These are phyloP conservation scores for Rostratula benghalensis DNA, from an alignment of 2,113 vertebrate genomes.

Conservation along the genomic window DNA sequence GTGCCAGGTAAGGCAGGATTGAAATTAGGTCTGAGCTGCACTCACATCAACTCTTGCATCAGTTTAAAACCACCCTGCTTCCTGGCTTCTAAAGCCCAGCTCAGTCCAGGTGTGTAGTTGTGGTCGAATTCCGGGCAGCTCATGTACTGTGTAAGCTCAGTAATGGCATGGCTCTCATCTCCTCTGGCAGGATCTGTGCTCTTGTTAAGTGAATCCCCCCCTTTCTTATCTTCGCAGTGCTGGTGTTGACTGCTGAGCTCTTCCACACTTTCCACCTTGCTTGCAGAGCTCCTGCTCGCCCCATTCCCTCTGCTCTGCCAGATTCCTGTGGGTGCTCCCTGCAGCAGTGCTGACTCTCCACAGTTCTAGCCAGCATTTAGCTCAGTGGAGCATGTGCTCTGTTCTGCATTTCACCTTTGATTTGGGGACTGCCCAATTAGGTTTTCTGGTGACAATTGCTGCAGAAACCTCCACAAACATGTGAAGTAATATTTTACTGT, in stretches of 20 bases:
- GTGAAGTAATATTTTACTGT: neutral
- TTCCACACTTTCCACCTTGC: neutral
- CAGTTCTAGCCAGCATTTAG: neutral
- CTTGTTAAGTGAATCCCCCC: neutral
- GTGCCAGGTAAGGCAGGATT: constrained; percentile 65
- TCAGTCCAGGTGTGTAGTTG: neutral
- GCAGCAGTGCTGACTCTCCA: neutral
- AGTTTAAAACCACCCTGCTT: neutral
- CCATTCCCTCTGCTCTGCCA: neutral
- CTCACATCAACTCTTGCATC: neutral
- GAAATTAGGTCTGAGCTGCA: neutral
- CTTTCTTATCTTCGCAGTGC: neutral
- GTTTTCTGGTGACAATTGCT: neutral
- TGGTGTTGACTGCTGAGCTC: neutral
- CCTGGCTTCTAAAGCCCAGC: neutral
- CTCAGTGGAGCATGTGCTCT: neutral
- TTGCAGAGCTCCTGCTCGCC: neutral
- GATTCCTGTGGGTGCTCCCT: neutral
- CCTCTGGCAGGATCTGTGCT: neutral
- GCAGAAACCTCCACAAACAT: neutral
- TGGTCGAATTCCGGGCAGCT: neutral
- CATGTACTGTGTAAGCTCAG: neutral
- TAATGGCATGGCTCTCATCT: neutral
- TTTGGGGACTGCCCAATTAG: neutral
- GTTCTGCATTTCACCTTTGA: constrained; percentile 14